Evolutionary conservation across 2,888 invertebrate genomes (phyloP).

Genomic region (Drosophila lacicola): DNA sequence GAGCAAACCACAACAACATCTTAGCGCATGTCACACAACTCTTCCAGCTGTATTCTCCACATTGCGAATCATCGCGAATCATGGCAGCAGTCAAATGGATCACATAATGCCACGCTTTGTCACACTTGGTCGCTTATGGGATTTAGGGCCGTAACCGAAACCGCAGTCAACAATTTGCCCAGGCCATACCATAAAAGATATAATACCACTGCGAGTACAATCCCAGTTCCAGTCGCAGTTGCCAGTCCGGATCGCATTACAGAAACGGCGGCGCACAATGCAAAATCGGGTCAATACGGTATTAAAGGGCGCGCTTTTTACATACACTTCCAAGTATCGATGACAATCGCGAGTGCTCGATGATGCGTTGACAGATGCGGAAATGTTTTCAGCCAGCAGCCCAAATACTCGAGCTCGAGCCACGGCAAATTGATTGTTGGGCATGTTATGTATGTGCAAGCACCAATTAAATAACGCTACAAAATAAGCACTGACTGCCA

Average conservation of each 20-base stretch:
- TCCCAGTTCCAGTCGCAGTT: conserved; percentile 21
- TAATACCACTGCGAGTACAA: conserved; percentile 25
- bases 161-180: conserved; percentile 20
- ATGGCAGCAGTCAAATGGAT: conserved; percentile 38
- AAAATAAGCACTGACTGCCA: conserved; percentile 14
- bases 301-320: conserved; percentile 60
- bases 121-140: conserved; percentile 73
- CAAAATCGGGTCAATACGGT: conserved; percentile 80
- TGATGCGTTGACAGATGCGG: conserved; percentile 49
- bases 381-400: conserved; percentile 32
- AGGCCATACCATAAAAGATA: conserved; percentile 16
- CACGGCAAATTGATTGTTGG: conserved; percentile 10
- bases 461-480: conserved; percentile 46
- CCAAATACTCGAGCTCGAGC: conserved; percentile 23
- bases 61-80: conserved; percentile 51
- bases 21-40: conserved; percentile 26
- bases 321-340: conserved; percentile 34
- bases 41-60: conserved; percentile 10
- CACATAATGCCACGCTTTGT: conserved; percentile 73
- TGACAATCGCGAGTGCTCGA: conserved; percentile 60
- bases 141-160: conserved; percentile 40
- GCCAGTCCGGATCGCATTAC: conserved; percentile 52
- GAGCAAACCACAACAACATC: conserved; percentile 16
- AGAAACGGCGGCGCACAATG: conserved; percentile 44
- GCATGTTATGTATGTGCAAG: neutral